These are phyloP conservation scores for Clamator glandarius DNA, from an alignment of 2,797 vertebrate genomes.

Conservation along the genomic window DNA sequence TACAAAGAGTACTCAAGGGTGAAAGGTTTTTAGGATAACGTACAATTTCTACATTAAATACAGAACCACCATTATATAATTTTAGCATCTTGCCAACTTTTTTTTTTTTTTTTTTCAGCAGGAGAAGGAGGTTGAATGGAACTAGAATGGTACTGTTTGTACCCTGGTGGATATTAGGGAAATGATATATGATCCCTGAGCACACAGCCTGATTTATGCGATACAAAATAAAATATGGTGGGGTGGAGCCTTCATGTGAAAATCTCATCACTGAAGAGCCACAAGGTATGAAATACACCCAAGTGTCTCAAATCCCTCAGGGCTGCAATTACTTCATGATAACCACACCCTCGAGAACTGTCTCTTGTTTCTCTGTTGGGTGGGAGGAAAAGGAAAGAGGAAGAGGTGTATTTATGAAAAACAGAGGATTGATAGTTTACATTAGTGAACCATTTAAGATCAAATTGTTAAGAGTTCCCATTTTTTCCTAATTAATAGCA, in stretches of 20 bases:
- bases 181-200: conserved; percentile 45
- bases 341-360: conserved; percentile 37
- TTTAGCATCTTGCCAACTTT: conserved; percentile 21
- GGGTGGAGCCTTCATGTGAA: conserved; percentile 33
- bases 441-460: background rate
- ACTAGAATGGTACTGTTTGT: conserved; percentile 28
- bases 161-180: conserved; percentile 48
- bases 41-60: conserved; percentile 44
- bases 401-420: conserved; percentile 1
- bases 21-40: conserved; percentile 40
- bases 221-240: conserved; percentile 8
- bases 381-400: background rate
- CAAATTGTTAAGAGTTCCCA: background rate
- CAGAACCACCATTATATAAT: conserved; percentile 38
- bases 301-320: conserved; percentile 30
- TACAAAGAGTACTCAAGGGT: conserved; percentile 45
- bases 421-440: background rate
- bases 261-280: conserved; percentile 42
- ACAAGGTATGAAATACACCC: conserved; percentile 50
- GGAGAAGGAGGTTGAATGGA: background rate
- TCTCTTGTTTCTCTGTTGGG: background rate
- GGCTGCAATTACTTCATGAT: conserved; percentile 27
- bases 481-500: background rate
- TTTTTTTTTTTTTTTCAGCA: background rate
- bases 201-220: conserved; percentile 37